Base-by-base conservation (phyloP, 2,888 invertebrate species). In the Bruchidius siliquastri region DNA sequence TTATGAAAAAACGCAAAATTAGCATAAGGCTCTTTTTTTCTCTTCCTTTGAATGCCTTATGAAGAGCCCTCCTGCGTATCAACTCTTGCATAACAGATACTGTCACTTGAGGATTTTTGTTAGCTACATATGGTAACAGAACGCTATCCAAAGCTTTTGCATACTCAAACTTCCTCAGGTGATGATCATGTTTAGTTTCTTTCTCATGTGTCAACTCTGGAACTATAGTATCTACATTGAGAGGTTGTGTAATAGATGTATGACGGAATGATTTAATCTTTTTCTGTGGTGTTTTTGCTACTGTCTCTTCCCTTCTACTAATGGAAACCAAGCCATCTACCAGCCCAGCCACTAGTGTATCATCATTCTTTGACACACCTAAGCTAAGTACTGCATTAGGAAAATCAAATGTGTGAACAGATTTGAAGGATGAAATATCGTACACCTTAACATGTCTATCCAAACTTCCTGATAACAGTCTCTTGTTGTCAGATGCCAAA, bases 401-500 rank as follows among this genome's bases (percentile, higher is more conserved):
- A 85, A 95, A 97, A 84, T 95, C 94, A 74, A 98, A 88, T 13
- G 95, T 95, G 82, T 98, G 96, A 0, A 97, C 93, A 2, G 93
- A 91, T 88, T 95, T 93, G 85, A 95, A 98, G 0, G 93, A 93
- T 32, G 92, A 90, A 32, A 95, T 89, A 84, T 98, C 97, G 86
- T 96, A 97, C 78, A 98, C 91, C 87, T 97, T 98, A 0, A 98
- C 94, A 87, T 97, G 96, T 77, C 96, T 92, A 86, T 99, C 99
- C 73, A 99, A 88, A 2, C 97, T 96, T 0, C 94, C 96, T 0
- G 98, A 97, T 80, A 98, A 86, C 21, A 99, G 88, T 81, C 96
- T 90, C 77, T 92, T 93, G 22, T 94, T 94, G 82, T 94, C 92
- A 69, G 93, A 93, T 22, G 95, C 95, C 76, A 98, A 89, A 78